Percentiles rank a stretch among this genome's conserved stretches.
Evolutionary conservation across 2,888 invertebrate genomes (phyloP).

Genomic region (Diarsia mendica): DNA sequence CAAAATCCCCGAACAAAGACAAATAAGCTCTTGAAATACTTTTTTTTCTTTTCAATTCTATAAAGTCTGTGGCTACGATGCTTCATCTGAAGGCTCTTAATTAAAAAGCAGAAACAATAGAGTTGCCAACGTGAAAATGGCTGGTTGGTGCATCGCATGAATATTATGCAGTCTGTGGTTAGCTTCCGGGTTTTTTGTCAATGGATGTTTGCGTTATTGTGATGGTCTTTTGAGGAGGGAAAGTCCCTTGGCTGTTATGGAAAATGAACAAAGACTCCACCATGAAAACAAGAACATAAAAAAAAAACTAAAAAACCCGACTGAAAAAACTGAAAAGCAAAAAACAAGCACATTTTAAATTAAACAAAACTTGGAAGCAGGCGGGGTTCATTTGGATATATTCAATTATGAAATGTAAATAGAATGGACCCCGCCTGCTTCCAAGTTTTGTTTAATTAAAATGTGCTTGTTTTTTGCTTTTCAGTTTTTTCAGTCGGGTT

Average conservation of each 20-base stretch:
- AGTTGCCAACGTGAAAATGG: conserved; percentile 71
- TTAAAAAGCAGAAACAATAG: conserved; percentile 78
- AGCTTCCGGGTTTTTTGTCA: conserved; percentile 37
- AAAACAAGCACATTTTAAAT: too few species aligned
- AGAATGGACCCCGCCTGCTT: too few species aligned
- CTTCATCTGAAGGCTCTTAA: conserved; percentile 78
- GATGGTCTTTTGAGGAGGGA: neutral
- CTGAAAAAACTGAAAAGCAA: too few species aligned
- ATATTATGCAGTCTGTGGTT: conserved; percentile 63
- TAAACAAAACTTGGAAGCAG: too few species aligned
- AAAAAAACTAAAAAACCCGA: neutral
- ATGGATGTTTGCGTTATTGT: conserved; percentile 30
- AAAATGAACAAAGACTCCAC: neutral
- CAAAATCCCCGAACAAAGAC: conserved; percentile 55
- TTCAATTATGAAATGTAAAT: too few species aligned
- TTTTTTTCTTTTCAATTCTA: conserved; percentile 65
- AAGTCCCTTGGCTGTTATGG: neutral
- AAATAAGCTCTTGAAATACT: conserved; percentile 66
- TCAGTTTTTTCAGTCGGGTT: too few species aligned
- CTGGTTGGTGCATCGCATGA: conserved; percentile 65
- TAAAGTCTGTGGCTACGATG: conserved; percentile 70
- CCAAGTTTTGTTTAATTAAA: too few species aligned
- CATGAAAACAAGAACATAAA: neutral
- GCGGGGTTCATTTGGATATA: too few species aligned
- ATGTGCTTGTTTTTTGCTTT: too few species aligned